Evolutionary conservation across 2,888 invertebrate species (phyloP).

Genomic region (Saturnia japonica): DNA sequence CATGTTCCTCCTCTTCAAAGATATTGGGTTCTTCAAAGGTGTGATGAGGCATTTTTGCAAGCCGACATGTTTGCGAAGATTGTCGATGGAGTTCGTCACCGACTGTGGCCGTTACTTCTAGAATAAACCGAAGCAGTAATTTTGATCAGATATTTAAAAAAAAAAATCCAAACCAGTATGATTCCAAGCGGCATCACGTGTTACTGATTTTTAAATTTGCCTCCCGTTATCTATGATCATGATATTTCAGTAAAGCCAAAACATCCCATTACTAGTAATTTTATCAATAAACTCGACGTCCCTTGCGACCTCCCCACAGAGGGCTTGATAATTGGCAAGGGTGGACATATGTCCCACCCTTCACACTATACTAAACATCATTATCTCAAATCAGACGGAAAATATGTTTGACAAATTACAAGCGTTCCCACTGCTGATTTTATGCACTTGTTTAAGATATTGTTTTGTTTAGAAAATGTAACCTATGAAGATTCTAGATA

Average conservation of each 20-base stretch:
- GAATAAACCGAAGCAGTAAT: too few species aligned
- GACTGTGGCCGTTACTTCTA: too few species aligned
- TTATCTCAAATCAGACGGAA: constrained; percentile 66
- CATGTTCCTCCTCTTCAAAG: too few species aligned
- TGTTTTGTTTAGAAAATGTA: not conserved
- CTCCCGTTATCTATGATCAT: not conserved
- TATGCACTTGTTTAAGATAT: not conserved
- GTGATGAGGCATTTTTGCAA: too few species aligned
- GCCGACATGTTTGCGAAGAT: too few species aligned
- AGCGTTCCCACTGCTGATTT: constrained; percentile 16
- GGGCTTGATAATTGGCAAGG: constrained; percentile 52
- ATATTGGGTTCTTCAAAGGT: too few species aligned
- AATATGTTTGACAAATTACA: constrained; percentile 45
- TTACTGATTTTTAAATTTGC: not conserved
- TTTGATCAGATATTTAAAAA: too few species aligned
- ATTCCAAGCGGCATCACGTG: not conserved
- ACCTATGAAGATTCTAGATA: too few species aligned
- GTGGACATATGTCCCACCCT: constrained; percentile 62
- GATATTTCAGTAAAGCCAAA: not conserved
- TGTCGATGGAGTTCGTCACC: too few species aligned
- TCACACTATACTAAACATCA: constrained; percentile 41
- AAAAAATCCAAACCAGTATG: too few species aligned
- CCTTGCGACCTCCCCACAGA: not conserved
- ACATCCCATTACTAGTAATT: not conserved
- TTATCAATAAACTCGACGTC: constrained; percentile 2